Evolutionary conservation across 2,888 invertebrate genomes (phyloP).

Genomic region (Candidula unifasciata): DNA sequence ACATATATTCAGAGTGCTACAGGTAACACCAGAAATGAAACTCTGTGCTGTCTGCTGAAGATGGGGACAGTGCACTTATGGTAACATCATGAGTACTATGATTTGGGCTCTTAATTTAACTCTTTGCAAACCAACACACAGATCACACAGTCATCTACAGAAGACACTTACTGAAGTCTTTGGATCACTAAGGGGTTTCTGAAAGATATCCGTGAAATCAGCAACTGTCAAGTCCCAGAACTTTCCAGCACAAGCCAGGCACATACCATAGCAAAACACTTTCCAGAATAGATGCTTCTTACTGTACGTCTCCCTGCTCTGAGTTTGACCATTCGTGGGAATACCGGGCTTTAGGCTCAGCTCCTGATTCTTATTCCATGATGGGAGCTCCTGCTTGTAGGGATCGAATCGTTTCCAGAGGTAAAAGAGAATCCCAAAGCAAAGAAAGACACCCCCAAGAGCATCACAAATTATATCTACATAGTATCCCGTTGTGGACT

Average conservation of each 20-base stretch:
- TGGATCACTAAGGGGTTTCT: constrained; percentile 59
- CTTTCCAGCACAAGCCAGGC: constrained; percentile 63
- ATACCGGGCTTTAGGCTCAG: constrained; percentile 26
- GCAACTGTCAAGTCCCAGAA: constrained; percentile 68
- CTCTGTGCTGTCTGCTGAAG: no score
- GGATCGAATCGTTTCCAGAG: constrained; percentile 53
- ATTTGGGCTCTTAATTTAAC: no score
- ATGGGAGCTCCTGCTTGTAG: constrained; percentile 43
- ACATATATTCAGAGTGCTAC: no score
- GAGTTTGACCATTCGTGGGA: constrained; percentile 49
- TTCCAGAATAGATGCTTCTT: constrained; percentile 67
- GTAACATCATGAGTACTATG: no score
- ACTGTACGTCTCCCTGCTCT: constrained; percentile 54
- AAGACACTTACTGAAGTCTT: constrained; percentile 51
- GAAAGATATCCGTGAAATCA: constrained; percentile 62
- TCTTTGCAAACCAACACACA: neutral
- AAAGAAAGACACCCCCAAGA: constrained; percentile 53
- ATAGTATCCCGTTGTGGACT: constrained; percentile 51
- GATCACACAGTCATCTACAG: neutral
- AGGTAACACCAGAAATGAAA: no score
- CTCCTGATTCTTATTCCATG: constrained; percentile 48
- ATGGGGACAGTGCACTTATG: no score
- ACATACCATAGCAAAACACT: constrained; percentile 65
- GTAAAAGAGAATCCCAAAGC: constrained; percentile 53
- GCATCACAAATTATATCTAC: constrained; percentile 53